Percentiles rank a stretch among this genome's conserved stretches.
Evolutionary conservation across 2,113 vertebrate genomes (phyloP).

Genomic region (Ellobius talpinus): DNA sequence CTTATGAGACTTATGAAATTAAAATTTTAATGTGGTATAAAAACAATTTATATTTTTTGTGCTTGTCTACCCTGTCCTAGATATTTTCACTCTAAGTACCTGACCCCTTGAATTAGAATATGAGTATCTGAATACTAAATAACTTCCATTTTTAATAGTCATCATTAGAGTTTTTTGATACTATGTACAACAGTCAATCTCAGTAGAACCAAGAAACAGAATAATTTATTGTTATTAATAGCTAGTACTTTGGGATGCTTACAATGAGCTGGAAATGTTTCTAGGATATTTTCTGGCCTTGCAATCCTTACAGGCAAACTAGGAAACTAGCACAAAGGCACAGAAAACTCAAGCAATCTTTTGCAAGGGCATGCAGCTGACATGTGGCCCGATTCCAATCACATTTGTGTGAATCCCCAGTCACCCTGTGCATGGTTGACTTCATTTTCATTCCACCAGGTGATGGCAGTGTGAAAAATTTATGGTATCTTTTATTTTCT

Average conservation of each 20-base stretch:
- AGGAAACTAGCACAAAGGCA: background rate
- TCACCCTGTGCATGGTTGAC: background rate
- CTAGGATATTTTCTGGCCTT: background rate
- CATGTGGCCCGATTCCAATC: background rate
- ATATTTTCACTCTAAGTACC: background rate
- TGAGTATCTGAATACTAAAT: background rate
- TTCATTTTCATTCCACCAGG: background rate
- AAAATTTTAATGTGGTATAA: background rate
- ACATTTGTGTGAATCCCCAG: background rate
- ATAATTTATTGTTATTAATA: background rate
- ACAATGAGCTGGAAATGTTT: background rate
- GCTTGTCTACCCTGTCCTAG: background rate
- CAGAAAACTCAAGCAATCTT: background rate
- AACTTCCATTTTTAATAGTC: background rate
- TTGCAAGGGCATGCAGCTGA: background rate
- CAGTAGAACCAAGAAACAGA: background rate
- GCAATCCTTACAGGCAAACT: background rate
- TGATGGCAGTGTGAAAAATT: constrained; percentile 13
- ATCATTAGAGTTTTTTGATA: background rate
- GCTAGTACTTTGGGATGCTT: background rate
- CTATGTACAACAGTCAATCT: background rate
- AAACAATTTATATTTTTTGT: background rate
- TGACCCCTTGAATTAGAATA: background rate
- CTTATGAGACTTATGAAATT: background rate
- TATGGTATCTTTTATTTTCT: background rate